phyloP scores from a whole-genome alignment of 2,113 vertebrate genomes.

The Stegostoma tigrinum region DNA sequence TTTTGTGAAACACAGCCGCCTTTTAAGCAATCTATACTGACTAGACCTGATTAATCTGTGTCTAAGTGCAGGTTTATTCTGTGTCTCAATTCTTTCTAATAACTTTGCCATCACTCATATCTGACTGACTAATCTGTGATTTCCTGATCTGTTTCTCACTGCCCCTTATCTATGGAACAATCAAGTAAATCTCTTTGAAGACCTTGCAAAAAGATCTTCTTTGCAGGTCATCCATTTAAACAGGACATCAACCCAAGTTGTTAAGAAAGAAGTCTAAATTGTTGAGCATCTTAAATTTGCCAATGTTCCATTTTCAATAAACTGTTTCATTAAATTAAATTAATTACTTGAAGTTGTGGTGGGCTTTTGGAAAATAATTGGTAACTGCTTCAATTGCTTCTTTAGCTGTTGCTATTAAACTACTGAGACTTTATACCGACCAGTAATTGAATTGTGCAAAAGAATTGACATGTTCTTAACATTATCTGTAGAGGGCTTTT shows the following conservation, averaged over 20 bases:
- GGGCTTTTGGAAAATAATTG: neutral
- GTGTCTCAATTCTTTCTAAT: too few relatives aligned
- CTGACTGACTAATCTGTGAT: too few relatives aligned
- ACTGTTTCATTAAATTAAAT: neutral
- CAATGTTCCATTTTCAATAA: neutral
- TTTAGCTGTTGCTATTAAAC: neutral
- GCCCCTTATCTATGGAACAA: neutral
- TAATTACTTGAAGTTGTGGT: neutral
- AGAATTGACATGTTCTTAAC: neutral
- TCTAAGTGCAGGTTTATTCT: too few relatives aligned
- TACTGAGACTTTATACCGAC: neutral
- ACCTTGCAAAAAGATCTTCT: neutral
- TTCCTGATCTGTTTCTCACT: too few relatives aligned
- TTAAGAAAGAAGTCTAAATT: neutral
- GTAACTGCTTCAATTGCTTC: neutral
- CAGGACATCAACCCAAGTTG: neutral
- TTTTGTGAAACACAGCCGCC: too few relatives aligned
- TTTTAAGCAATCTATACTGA: too few relatives aligned
- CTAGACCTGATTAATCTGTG: too few relatives aligned
- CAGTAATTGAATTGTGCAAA: neutral
- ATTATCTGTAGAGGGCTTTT: neutral
- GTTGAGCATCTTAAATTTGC: neutral
- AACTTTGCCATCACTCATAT: too few relatives aligned
- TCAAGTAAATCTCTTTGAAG: neutral
- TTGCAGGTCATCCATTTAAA: neutral